These are phyloP conservation scores for Pristionchus mayeri DNA, from an alignment of 2,888 invertebrate species.

Conservation along the genomic window DNA sequence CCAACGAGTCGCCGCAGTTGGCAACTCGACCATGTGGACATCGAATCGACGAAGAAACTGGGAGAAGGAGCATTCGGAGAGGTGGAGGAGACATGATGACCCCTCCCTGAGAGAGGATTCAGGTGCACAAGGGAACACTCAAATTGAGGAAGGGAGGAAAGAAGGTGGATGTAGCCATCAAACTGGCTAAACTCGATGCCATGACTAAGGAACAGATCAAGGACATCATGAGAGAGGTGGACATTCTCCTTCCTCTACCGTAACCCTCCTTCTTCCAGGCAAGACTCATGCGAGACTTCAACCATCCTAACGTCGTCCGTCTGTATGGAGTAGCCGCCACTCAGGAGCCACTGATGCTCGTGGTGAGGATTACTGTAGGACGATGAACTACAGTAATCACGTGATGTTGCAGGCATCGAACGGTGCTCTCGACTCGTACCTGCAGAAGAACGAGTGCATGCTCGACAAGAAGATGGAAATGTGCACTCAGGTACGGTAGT, in stretches of 20 bases:
- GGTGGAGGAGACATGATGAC: background rate
- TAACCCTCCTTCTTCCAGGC: conserved; percentile 19
- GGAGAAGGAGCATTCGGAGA: conserved; percentile 50
- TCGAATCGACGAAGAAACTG: no score
- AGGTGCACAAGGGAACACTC: conserved; percentile 48
- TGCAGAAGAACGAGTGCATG: conserved; percentile 41
- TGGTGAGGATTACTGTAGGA: conserved; percentile 35
- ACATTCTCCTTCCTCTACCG: background rate
- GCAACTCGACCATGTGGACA: no score
- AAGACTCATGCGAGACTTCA: no score
- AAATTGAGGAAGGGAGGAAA: conserved; percentile 4
- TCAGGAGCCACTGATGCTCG: conserved; percentile 48
- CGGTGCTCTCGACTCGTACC: no score
- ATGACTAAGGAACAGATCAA: conserved; percentile 50
- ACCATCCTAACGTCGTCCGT: no score
- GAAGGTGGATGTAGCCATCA: conserved; percentile 46
- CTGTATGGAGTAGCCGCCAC: no score
- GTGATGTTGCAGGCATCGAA: no score
- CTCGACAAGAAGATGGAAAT: conserved; percentile 44
- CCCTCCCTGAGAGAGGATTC: background rate
- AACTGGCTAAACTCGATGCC: conserved; percentile 42
- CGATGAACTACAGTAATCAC: background rate
- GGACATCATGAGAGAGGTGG: no score
- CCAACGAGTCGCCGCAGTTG: background rate
- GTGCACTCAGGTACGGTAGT: conserved; percentile 36